Evolutionary conservation across 2,888 invertebrate genomes (phyloP).

Genomic region (Chaetogeoica ovagalla): DNA sequence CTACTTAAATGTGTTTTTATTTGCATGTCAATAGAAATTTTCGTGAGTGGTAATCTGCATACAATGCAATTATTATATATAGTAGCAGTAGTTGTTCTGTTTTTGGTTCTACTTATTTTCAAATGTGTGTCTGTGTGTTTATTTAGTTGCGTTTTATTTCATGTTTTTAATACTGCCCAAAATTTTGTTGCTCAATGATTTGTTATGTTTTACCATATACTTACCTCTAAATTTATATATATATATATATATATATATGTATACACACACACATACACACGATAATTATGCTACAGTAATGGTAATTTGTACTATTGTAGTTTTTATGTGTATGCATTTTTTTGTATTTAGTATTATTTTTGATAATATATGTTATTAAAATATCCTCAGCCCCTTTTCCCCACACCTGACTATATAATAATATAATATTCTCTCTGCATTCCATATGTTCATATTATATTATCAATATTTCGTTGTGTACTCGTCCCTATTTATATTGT

Average conservation of each 20-base stretch:
- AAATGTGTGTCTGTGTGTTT: not conserved
- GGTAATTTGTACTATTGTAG: not conserved
- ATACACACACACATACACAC: too few relatives aligned
- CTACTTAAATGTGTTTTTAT: constrained; percentile 26
- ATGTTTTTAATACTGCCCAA: constrained; percentile 43
- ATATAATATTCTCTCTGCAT: not conserved
- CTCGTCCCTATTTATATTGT: constrained; percentile 11
- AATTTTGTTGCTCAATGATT: constrained; percentile 47
- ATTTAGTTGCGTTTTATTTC: constrained; percentile 21
- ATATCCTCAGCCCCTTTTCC: not conserved
- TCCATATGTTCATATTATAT: not conserved
- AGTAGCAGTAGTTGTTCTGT: not conserved
- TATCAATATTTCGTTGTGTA: not conserved
- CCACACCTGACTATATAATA: too few relatives aligned
- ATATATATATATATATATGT: too few relatives aligned
- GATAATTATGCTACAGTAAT: constrained; percentile 1
- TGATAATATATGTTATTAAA: not conserved
- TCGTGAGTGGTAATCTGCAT: not conserved
- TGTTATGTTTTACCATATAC: constrained; percentile 30
- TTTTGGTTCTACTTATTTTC: constrained; percentile 21
- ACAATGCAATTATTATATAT: not conserved
- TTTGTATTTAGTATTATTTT: too few relatives aligned
- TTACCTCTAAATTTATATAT: too few relatives aligned
- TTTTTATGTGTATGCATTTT: not conserved
- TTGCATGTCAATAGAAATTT: not conserved